Percentiles rank a stretch among this genome's conserved stretches.
phyloP scores from a whole-genome alignment of 2,797 vertebrate genomes.

The Tokudaia tokunoshimensis region DNA sequence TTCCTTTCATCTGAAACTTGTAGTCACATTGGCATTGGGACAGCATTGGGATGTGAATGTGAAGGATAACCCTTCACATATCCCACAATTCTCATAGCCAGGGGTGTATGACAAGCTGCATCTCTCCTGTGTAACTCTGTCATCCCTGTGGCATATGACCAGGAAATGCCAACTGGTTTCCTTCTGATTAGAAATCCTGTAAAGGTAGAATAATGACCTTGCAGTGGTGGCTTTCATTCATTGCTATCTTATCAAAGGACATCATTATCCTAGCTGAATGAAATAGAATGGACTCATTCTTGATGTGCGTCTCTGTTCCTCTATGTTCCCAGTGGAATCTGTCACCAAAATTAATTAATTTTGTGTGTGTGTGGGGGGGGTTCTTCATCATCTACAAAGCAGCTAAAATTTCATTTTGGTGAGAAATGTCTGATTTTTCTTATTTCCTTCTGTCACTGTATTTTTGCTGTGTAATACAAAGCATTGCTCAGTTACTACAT shows the following conservation, averaged over 20 bases:
- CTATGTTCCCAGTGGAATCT: neutral
- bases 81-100: neutral
- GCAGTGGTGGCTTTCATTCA: neutral
- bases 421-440: neutral
- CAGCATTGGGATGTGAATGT: neutral
- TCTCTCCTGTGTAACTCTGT: neutral
- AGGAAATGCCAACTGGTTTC: neutral
- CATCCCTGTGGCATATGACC: neutral
- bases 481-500: neutral
- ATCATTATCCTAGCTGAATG: neutral
- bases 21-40: neutral
- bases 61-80: neutral
- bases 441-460: conserved; percentile 17
- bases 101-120: neutral
- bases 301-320: neutral
- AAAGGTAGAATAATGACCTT: neutral
- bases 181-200: conserved; percentile 32
- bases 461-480: neutral
- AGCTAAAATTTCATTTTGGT: conserved; percentile 13
- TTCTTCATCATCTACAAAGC: neutral
- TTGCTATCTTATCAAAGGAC: neutral
- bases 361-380: neutral
- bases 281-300: neutral
- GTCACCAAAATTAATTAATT: conserved; percentile 4
- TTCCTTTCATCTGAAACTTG: conserved; percentile 2